These are phyloP conservation scores for Cariama cristata DNA, from an alignment of 2,113 vertebrate genomes.

Conservation along the genomic window DNA sequence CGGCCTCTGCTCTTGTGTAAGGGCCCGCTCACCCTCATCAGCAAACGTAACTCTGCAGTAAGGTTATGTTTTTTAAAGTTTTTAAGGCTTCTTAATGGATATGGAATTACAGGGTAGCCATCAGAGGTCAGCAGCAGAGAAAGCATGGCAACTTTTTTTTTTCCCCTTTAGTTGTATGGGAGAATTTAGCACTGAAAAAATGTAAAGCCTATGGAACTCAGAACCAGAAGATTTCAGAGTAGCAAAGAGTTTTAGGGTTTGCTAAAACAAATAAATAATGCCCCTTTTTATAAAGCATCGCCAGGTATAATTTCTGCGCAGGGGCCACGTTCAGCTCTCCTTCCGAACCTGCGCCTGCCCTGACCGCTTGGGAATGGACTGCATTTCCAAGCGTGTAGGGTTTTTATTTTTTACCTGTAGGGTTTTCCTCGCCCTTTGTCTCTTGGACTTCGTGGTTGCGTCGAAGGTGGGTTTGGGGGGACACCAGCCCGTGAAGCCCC, in stretches of 20 bases:
- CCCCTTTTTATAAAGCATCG: background rate
- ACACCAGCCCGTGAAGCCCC: accelerated
- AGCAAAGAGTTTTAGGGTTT: background rate
- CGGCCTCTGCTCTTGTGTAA: background rate
- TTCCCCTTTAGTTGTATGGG: background rate
- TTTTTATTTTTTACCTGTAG: no score
- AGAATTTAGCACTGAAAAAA: background rate
- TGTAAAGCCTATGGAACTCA: background rate
- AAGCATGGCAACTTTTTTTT: background rate
- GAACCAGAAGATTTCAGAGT: background rate
- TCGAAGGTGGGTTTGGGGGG: background rate
- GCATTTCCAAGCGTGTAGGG: background rate
- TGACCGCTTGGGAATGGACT: background rate
- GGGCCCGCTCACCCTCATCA: accelerated
- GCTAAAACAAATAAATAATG: background rate
- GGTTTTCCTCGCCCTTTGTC: background rate
- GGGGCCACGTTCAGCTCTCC: background rate
- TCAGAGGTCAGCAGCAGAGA: background rate
- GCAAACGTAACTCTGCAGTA: background rate
- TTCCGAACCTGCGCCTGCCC: background rate
- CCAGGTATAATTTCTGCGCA: background rate
- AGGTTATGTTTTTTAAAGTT: background rate
- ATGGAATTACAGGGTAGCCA: background rate
- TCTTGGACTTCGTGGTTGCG: accelerated
- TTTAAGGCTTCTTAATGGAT: background rate